Conservation (phyloP, 2,888 invertebrate species). For the Pachliopta kotzebuea region DNA sequence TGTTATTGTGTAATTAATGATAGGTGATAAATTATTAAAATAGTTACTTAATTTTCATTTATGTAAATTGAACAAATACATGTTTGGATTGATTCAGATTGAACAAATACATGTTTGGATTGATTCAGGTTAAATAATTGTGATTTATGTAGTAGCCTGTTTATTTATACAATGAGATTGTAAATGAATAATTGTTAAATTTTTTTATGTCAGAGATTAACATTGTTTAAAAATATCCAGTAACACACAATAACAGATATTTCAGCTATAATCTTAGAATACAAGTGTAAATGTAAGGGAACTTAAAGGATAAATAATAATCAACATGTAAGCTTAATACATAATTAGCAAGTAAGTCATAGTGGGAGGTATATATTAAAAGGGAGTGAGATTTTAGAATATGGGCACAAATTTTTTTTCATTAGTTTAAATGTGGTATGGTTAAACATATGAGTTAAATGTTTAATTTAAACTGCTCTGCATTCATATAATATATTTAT, state of each 20-base stretch:
- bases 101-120: slow-evolving; percentile 16
- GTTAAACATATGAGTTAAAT: neutral
- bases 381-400: slow-evolving; percentile 43
- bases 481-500: neutral
- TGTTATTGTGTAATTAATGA: slow-evolving; percentile 62
- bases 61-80: slow-evolving; percentile 5
- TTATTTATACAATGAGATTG: slow-evolving; percentile 20
- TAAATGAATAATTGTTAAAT: slow-evolving; percentile 6
- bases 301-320: neutral
- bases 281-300: neutral
- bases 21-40: slow-evolving; percentile 38
- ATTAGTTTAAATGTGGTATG: slow-evolving; percentile 3
- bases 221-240: slow-evolving; percentile 7
- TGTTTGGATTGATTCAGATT: slow-evolving; percentile 23
- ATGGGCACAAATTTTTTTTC: slow-evolving; percentile 34
- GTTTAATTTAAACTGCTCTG: neutral
- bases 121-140: slow-evolving; percentile 25
- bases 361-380: slow-evolving; percentile 29
- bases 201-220: neutral
- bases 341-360: slow-evolving; percentile 25
- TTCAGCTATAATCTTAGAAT: slow-evolving; percentile 1
- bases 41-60: slow-evolving; percentile 22
- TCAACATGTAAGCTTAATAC: slow-evolving; percentile 1
- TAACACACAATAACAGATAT: neutral
- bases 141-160: slow-evolving; percentile 37